Conservation (phyloP, 2,797 vertebrate species). For the Alcedo atthis region DNA sequence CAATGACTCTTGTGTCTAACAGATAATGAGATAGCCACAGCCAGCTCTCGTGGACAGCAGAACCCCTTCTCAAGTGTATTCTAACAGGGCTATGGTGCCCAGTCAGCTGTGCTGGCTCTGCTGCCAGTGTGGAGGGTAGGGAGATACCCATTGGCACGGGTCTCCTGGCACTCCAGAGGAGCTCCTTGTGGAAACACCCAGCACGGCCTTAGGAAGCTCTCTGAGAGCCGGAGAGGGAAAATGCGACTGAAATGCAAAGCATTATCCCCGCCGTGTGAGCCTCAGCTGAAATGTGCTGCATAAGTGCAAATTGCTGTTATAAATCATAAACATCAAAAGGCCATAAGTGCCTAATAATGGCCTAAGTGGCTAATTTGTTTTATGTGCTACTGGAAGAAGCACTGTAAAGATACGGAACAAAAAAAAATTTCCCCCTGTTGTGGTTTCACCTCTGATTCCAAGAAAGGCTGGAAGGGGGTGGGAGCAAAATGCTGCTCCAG, state of each 20-base stretch:
- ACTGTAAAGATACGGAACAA: constrained; percentile 28
- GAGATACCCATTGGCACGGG: background rate
- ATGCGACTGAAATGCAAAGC: constrained; percentile 25
- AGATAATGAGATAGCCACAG: background rate
- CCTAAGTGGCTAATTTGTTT: constrained; percentile 75
- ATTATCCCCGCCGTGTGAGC: background rate
- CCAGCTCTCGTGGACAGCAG: background rate
- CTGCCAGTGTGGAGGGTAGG: background rate
- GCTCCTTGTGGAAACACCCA: background rate
- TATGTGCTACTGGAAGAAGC: constrained; percentile 66
- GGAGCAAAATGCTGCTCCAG: background rate
- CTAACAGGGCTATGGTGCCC: fast-evolving
- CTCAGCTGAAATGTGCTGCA: constrained; percentile 18
- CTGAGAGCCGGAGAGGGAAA: background rate
- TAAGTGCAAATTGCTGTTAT: constrained; percentile 70
- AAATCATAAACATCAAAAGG: constrained; percentile 73
- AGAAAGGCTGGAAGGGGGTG: constrained; percentile 9
- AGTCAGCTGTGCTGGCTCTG: fast-evolving
- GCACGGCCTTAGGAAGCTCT: background rate
- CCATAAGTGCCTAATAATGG: constrained; percentile 72
- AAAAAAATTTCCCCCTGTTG: constrained; percentile 41
- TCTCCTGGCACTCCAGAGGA: background rate
- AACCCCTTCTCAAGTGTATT: fast-evolving
- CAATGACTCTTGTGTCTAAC: background rate
- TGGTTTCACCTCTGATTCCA: constrained; percentile 23